Base-by-base conservation (phyloP, 1,140 invertebrate genomes). In the Lordiphosa clarofinis region DNA sequence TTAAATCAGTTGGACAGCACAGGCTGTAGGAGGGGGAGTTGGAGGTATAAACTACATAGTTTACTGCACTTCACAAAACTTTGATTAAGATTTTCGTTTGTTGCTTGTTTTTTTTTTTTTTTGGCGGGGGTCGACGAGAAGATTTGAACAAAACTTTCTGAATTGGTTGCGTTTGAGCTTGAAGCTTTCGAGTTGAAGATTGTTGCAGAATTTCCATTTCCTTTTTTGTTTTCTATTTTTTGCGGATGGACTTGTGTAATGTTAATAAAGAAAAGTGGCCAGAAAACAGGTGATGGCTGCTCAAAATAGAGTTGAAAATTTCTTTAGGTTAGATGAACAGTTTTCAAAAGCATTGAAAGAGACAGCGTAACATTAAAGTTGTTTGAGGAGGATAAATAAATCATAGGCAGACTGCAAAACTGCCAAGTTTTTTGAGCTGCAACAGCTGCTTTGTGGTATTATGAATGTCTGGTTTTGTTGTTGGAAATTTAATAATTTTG, bases 11-110 rank as follows among this genome's bases (percentile, higher is more conserved):
- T 73, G 43, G 43, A 28, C 43, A 46, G 43, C 43, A 31, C 43
- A 31, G 33, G 4, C 8, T 9, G 4, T 11, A 7, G 4, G 28
- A 9, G 12, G 58, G 9, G 56, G 33, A 37, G 48, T 42, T 33
- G 54, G 50, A 33, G 49, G 42, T 67, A 81, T 67, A 72, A 73
- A 76, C 76, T 76, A 84, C 68, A 78, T 76, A 82, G 72, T 84
- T 82, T 84, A 84, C 78, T 84, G 76, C 73, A 82, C 76, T 82
- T 84, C 56, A 65, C 76, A 56, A 78, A 82, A 82, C 78, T 82
- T 82, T 82, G 78, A 82, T 82, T 82, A 82, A 82, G 78, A 84
- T 82, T 82, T 82, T 84, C 79, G 59, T 65, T 82, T 81, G 75
- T 75, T 75, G 75, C 60, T 54, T 52, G 42, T 56, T 63, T 71